These are phyloP conservation scores for Labeo calbasu DNA, from an alignment of 2,797 vertebrate genomes.

Conservation along the genomic window DNA sequence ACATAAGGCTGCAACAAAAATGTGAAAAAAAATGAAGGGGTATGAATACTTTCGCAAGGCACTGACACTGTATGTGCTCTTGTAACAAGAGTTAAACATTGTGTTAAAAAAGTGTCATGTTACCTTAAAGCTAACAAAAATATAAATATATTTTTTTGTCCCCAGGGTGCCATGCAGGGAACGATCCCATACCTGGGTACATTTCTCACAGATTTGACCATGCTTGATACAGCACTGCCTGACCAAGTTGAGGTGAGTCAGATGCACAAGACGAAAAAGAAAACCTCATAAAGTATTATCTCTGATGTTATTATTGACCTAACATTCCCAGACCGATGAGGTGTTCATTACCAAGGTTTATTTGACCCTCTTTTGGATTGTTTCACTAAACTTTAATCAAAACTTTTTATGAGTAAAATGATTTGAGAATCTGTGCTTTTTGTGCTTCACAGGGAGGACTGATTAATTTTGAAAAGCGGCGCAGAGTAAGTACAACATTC, in stretches of 20 bases:
- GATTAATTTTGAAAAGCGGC: conserved; percentile 96
- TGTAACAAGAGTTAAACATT: neutral
- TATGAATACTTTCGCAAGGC: too few species aligned
- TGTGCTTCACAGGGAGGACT: conserved; percentile 84
- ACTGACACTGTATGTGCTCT: too few species aligned
- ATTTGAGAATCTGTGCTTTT: conserved; percentile 23
- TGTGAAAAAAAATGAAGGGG: too few species aligned
- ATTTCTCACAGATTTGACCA: conserved; percentile 92
- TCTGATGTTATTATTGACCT: conserved; percentile 14
- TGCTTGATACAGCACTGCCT: conserved; percentile 93
- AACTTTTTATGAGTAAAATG: neutral
- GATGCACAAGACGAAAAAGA: neutral
- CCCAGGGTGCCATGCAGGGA: conserved; percentile 93
- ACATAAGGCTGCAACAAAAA: too few species aligned
- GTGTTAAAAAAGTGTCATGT: neutral
- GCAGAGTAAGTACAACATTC: conserved; percentile 80
- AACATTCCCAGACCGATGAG: neutral
- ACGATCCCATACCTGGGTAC: conserved; percentile 94
- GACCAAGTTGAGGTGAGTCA: conserved; percentile 86
- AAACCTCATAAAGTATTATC: conserved; percentile 5
- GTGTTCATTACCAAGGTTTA: conserved; percentile 37
- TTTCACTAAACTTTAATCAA: neutral
- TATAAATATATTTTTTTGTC: neutral
- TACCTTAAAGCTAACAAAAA: neutral
- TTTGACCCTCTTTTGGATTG: conserved; percentile 15